These are phyloP conservation scores for Linyphia triangularis DNA, from an alignment of 2,888 invertebrate genomes.

Conservation along the genomic window DNA sequence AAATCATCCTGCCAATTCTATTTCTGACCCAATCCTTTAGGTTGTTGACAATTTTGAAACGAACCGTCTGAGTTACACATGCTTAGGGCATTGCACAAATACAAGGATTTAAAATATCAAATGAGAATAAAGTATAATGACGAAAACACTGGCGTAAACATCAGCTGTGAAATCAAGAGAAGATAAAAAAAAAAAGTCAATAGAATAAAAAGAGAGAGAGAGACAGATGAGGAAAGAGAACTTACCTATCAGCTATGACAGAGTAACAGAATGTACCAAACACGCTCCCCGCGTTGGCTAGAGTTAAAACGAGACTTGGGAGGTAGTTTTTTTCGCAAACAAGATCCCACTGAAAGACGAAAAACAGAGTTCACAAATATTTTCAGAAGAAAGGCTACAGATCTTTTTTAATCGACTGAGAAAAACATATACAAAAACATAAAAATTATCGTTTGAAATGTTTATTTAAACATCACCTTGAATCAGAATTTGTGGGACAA, in stretches of 20 bases:
- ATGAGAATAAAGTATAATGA: background rate
- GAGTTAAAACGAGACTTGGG: constrained; percentile 84
- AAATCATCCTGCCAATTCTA: background rate
- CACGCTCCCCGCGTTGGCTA: constrained; percentile 86
- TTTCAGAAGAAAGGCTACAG: no score
- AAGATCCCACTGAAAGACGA: constrained; percentile 83
- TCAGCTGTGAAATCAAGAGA: background rate
- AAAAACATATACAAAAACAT: no score
- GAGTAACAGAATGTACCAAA: constrained; percentile 86
- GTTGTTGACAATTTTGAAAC: background rate
- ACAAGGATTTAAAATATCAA: background rate
- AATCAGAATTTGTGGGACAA: no score
- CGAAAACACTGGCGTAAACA: background rate
- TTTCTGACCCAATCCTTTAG: no score
- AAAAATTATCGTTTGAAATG: no score
- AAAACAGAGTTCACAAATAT: no score
- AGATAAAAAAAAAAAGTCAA: background rate
- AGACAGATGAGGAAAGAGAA: background rate
- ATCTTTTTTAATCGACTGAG: no score
- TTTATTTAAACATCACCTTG: no score
- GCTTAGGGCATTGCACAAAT: background rate
- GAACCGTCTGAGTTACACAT: no score
- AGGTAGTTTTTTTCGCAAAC: constrained; percentile 85
- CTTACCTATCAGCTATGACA: constrained; percentile 84
- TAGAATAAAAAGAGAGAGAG: background rate